Base-by-base conservation (phyloP, 2,888 invertebrate genomes). In the Drosophila limbata region DNA sequence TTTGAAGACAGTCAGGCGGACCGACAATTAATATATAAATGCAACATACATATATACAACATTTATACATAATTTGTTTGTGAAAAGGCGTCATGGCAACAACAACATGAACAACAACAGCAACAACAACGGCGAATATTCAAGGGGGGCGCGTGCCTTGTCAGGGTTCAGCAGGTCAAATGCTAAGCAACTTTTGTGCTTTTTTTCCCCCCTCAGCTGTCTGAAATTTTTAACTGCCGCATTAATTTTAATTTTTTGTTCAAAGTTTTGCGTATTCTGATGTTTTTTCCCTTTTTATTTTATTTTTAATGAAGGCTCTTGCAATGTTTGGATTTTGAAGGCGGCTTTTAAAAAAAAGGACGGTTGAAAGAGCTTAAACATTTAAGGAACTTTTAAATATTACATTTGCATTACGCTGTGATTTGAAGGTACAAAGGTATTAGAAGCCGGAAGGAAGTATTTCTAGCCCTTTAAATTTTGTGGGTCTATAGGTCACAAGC, bases 51-150 rank as follows among this genome's bases (percentile, higher is more conserved):
- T 50, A 19, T 17, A 40, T 61, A 48, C 19, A 47, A 65, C 60
- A 64, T 77, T 69, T 67, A 60, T 69, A 74, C 79, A 72, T 62
- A 67, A 81, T 77, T 70, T 81, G 74, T 74, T 71, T 74, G 69
- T 69, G 37, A 44, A 52, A 56, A 61, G 67, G 70, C 78, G 81
- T 69, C 84, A 81, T 84, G 68, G 67, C 67, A 81, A 79, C 79
- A 73, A 65, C 57, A 63, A 64, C 44, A 6, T 5, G 6, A 25
- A 25, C 25, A 62, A 35, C 57, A 63, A 64, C 44, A 6, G 6
- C 25, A 25, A 25, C 25, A 62, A 35, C 55, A 50, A 33, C 31
- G 31, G 21, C 51, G 45, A 61, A 35, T 31, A 37, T 15, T 35
- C 11, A 37, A 39, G 28, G 51, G 53, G 70, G 67, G 59, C 59